Conservation (phyloP, 2,797 vertebrate species). For the Borostomias antarcticus region DNA sequence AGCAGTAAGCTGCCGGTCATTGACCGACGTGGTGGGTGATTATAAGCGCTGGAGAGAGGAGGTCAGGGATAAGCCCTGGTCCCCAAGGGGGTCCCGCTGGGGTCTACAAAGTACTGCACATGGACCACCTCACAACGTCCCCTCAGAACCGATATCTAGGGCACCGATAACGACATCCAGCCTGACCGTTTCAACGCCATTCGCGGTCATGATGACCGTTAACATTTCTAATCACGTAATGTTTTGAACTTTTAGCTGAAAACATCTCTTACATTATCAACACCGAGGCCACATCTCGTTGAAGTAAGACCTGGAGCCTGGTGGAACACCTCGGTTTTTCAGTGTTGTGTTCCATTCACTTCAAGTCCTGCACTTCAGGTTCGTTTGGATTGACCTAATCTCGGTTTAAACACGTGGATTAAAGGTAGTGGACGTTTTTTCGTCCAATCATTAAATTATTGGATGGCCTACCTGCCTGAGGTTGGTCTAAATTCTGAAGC, state of each 20-base stretch:
- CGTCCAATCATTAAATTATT: too few species aligned
- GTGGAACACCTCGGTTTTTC: neutral
- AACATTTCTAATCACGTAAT: neutral
- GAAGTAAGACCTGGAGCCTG: neutral
- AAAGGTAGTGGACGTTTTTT: too few species aligned
- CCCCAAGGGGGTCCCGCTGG: neutral
- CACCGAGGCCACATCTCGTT: neutral
- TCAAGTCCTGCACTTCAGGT: conserved; percentile 33
- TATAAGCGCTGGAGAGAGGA: neutral
- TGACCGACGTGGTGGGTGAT: neutral
- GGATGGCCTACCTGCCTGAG: too few species aligned
- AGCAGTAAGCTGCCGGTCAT: conserved; percentile 5
- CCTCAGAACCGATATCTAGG: neutral
- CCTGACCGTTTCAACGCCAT: too few species aligned
- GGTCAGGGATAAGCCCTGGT: conserved; percentile 2
- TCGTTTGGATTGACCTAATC: conserved; percentile 49
- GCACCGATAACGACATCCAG: neutral
- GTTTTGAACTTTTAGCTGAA: neutral
- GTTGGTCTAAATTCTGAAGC: too few species aligned
- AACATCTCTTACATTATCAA: neutral
- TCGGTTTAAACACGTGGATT: conserved; percentile 44
- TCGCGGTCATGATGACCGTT: too few species aligned
- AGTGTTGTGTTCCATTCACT: conserved; percentile 7
- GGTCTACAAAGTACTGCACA: too few species aligned
- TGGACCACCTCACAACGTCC: conserved; percentile 31